Evolutionary conservation across 92 coral and sea anemone genomes (phyloP).

Genomic region (Actinostola sp.): DNA sequence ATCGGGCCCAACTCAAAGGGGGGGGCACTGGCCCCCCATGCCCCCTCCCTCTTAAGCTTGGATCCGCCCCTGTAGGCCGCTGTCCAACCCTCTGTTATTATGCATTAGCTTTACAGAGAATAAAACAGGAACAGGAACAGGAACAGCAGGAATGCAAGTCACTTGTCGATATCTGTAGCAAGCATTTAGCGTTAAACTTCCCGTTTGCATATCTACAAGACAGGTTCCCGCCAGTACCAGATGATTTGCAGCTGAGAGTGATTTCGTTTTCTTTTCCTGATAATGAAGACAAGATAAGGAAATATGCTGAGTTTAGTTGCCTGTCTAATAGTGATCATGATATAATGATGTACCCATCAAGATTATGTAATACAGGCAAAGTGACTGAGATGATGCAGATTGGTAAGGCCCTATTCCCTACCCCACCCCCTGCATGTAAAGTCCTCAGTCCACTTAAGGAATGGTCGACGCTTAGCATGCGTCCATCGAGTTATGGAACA

Average conservation of each 20-base stretch:
- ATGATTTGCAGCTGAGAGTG: conserved; percentile 82
- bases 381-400: conserved; percentile 85
- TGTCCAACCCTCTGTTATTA: too few species aligned
- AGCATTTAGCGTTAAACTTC: conserved; percentile 72
- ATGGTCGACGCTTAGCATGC: too few species aligned
- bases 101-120: too few species aligned
- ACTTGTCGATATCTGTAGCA: conserved; percentile 75
- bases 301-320: conserved; percentile 81
- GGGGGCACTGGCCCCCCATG: too few species aligned
- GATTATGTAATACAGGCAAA: conserved; percentile 45
- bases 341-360: conserved; percentile 41
- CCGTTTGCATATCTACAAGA: conserved; percentile 96
- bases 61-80: too few species aligned
- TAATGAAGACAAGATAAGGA: conserved; percentile 66
- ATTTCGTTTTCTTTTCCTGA: conserved; percentile 87
- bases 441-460: too few species aligned
- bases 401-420: conserved; percentile 64
- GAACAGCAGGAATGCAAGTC: conserved; percentile 33
- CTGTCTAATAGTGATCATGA: conserved; percentile 53
- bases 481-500: too few species aligned
- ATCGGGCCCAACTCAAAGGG: too few species aligned
- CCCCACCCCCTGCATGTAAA: too few species aligned
- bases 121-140: neutral
- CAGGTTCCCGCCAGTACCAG: conserved; percentile 90
- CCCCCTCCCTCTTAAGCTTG: too few species aligned